Conservation (phyloP, 2,113 vertebrate genomes). For the Echinops telfairi region DNA sequence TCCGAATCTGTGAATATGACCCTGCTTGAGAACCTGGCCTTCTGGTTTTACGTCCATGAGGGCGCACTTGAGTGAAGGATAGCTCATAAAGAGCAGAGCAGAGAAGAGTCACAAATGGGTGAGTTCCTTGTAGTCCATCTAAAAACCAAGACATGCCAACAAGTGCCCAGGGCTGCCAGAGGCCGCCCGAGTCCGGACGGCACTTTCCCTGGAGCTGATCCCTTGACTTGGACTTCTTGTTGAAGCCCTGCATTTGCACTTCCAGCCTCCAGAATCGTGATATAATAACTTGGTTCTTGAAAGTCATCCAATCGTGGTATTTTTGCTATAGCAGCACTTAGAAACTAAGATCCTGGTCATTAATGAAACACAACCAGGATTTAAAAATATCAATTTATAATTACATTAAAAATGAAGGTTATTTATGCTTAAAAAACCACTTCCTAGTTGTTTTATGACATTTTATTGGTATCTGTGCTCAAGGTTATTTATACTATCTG, state of each 20-base stretch:
- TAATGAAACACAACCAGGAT: background rate
- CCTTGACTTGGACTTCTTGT: background rate
- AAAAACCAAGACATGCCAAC: background rate
- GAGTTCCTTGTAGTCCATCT: background rate
- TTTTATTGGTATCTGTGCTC: background rate
- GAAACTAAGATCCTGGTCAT: background rate
- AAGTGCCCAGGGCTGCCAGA: background rate
- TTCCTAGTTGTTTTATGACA: background rate
- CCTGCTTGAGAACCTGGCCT: background rate
- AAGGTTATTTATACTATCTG: background rate
- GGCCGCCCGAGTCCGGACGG: fast-evolving
- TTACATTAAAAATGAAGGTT: conserved; percentile 20
- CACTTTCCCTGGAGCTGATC: background rate
- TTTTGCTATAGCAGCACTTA: background rate
- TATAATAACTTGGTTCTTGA: background rate
- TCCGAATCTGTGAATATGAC: background rate
- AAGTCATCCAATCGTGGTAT: background rate
- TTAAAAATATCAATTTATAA: conserved; percentile 54
- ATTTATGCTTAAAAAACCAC: conserved; percentile 11
- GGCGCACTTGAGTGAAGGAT: background rate
- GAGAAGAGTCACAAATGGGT: background rate
- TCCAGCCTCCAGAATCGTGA: too few relatives aligned
- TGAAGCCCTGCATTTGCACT: background rate
- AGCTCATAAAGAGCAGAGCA: background rate
- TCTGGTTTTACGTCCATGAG: background rate